Evolutionary conservation across 1,140 invertebrate species (phyloP).

Genomic region (Microplitis demolitor): DNA sequence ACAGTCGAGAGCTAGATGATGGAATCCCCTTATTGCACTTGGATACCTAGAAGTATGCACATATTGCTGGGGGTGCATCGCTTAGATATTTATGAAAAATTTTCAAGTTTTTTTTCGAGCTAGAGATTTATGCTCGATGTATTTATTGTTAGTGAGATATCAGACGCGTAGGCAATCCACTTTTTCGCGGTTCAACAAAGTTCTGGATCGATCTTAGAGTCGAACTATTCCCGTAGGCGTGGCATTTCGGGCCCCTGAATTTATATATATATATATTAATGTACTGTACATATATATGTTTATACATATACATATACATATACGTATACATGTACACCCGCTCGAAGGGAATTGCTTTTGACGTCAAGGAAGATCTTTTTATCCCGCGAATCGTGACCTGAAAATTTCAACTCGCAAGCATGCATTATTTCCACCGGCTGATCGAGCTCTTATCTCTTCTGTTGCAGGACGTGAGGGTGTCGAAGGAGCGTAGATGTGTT

Average conservation of each 20-base stretch:
- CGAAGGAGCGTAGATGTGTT: conserved; percentile 54
- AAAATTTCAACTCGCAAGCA: conserved; percentile 29
- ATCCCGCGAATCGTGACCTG: conserved; percentile 27
- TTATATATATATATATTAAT: background rate
- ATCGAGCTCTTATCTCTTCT: conserved; percentile 31
- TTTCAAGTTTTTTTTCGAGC: background rate
- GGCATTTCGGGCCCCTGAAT: conserved; percentile 12
- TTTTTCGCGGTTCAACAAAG: conserved; percentile 18
- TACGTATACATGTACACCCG: background rate
- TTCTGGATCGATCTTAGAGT: conserved; percentile 13
- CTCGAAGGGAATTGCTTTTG: conserved; percentile 27
- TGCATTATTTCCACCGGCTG: conserved; percentile 28
- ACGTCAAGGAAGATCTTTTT: conserved; percentile 28
- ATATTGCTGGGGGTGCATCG: too few relatives aligned
- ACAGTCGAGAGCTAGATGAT: too few relatives aligned
- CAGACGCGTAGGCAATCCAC: conserved; percentile 13
- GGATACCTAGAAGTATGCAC: too few relatives aligned
- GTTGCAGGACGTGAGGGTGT: conserved; percentile 48
- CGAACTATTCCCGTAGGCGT: conserved; percentile 22
- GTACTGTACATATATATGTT: conserved; percentile 10
- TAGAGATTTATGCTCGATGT: background rate
- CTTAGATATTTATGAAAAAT: too few relatives aligned
- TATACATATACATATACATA: background rate
- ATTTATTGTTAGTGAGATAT: conserved; percentile 6
- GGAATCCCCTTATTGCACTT: too few relatives aligned